A percentile compares a stretch with the other conserved stretches of the same genome.
These are phyloP conservation scores for Calliphora vicina DNA, from an alignment of 1,140 invertebrate genomes.

Conservation along the genomic window DNA sequence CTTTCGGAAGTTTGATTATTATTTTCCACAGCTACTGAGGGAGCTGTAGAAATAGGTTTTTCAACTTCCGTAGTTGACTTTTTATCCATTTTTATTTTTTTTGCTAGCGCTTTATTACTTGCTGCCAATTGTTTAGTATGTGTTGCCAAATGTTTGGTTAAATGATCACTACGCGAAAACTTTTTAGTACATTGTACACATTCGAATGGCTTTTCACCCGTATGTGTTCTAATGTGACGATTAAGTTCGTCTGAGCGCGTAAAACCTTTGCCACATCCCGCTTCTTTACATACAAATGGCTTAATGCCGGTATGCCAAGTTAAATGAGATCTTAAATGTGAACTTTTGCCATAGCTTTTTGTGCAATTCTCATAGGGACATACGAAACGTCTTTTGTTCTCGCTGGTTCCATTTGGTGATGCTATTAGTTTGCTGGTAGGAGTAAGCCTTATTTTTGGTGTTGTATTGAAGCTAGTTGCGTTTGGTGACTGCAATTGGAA, in stretches of 20 bases:
- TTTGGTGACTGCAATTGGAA: not conserved
- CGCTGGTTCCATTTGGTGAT: constrained; percentile 47
- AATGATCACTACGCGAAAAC: constrained; percentile 85
- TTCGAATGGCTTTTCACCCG: constrained; percentile 78
- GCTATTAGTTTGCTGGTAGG: constrained; percentile 54
- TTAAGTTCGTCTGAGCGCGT: constrained; percentile 61
- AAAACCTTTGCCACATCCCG: constrained; percentile 67
- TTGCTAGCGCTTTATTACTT: not conserved
- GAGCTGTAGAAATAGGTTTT: not conserved
- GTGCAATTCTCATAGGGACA: constrained; percentile 59
- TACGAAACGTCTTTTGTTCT: constrained; percentile 56
- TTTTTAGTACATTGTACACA: constrained; percentile 78
- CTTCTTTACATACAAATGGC: constrained; percentile 68
- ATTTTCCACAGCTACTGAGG: not conserved
- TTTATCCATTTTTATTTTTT: not conserved
- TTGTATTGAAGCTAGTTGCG: not conserved
- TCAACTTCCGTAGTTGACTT: not conserved
- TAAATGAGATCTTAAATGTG: constrained; percentile 59
- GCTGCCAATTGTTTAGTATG: constrained; percentile 45
- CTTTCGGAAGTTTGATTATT: not conserved
- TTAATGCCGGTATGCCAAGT: constrained; percentile 64
- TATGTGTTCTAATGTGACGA: constrained; percentile 70
- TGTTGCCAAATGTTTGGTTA: constrained; percentile 75
- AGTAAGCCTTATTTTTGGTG: constrained; percentile 48
- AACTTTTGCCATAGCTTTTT: constrained; percentile 61